phyloP scores from a whole-genome alignment of 1,140 invertebrate species.

The Heliconius eleuchia region DNA sequence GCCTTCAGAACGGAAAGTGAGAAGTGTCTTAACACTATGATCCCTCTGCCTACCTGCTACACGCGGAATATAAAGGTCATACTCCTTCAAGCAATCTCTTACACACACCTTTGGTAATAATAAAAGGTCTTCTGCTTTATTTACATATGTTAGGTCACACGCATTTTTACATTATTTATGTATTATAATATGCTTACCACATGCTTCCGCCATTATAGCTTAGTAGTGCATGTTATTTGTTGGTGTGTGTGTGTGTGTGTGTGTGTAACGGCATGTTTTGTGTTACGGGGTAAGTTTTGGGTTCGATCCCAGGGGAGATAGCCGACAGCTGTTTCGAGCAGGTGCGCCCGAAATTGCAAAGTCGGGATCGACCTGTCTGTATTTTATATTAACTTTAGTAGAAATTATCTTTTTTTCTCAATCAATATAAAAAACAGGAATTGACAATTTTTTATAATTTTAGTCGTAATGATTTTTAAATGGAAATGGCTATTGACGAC shows the following conservation, averaged over 20 bases:
- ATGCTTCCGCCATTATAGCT: constrained; percentile 14
- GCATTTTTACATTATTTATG: not conserved
- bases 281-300: constrained; percentile 47
- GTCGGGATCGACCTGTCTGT: constrained; percentile 34
- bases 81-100: no score
- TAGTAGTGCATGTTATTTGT: constrained; percentile 46
- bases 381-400: not conserved
- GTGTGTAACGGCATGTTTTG: constrained; percentile 34
- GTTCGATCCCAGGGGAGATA: constrained; percentile 67
- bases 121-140: no score
- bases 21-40: no score
- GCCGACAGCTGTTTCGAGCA: constrained; percentile 68
- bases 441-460: not conserved
- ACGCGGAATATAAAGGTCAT: no score
- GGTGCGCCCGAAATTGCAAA: constrained; percentile 55
- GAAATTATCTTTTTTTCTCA: not conserved
- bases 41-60: no score
- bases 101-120: no score
- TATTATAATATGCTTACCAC: not conserved
- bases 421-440: no score
- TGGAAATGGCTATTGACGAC: no score
- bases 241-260: not conserved
- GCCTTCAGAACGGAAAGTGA: no score
- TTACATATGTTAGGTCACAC: not conserved
- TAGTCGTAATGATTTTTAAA: no score